phyloP scores from a whole-genome alignment of 2,797 vertebrate species.

The Myotis myotis region DNA sequence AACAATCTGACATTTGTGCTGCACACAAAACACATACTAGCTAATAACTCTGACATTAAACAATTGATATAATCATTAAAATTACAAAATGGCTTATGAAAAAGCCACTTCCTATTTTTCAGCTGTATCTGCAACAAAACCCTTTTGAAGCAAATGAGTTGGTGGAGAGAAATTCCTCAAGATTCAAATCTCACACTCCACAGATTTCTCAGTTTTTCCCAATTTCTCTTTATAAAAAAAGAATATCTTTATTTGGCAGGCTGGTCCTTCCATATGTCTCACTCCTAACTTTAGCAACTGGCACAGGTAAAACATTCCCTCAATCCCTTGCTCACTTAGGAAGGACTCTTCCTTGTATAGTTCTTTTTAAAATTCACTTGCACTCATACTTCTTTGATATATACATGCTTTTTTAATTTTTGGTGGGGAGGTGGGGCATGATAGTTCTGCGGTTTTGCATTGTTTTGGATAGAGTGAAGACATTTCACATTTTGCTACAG shows the following conservation, averaged over 20 bases:
- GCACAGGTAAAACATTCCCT: not conserved
- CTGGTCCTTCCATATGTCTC: not conserved
- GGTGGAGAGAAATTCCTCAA: not conserved
- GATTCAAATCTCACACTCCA: not conserved
- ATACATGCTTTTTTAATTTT: no score
- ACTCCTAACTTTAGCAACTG: not conserved
- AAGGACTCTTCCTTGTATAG: not conserved
- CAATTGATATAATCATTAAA: not conserved
- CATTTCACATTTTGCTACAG: not conserved
- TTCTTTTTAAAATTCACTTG: not conserved
- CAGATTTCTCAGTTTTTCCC: not conserved
- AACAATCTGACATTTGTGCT: not conserved
- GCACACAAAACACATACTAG: not conserved
- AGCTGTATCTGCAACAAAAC: not conserved
- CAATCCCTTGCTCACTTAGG: not conserved
- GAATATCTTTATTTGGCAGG: not conserved
- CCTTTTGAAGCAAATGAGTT: not conserved
- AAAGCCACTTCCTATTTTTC: not conserved
- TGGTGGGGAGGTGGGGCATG: rapidly evolving
- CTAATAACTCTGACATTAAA: not conserved
- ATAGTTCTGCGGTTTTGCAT: not conserved
- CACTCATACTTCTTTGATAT: not conserved
- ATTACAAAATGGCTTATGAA: not conserved
- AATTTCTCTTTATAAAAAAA: not conserved
- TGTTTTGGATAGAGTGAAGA: not conserved